Conservation (phyloP, 2,797 vertebrate genomes). For the Epinephelus awoara region DNA sequence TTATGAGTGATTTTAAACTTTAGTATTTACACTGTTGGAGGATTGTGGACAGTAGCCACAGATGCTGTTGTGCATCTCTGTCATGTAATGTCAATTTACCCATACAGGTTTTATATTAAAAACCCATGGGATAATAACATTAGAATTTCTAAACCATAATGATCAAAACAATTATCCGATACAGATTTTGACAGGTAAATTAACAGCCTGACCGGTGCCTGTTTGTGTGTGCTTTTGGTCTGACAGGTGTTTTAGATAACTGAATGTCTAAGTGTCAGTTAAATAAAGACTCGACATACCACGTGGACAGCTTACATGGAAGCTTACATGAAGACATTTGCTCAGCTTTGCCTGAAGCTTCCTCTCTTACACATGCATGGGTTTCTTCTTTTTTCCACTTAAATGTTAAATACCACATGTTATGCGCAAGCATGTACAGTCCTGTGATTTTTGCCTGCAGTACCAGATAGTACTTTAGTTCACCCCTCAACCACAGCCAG, state of each 20-base stretch:
- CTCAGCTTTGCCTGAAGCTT: constrained; percentile 1
- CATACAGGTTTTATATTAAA: neutral
- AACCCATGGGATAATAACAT: neutral
- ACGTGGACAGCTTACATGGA: neutral
- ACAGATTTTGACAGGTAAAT: neutral
- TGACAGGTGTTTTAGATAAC: neutral
- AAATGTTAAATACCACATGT: constrained; percentile 77
- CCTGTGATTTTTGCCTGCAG: constrained; percentile 46
- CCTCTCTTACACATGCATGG: neutral
- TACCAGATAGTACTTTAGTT: constrained; percentile 1
- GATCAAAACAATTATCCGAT: neutral
- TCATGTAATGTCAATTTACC: neutral
- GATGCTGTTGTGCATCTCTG: neutral
- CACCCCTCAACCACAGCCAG: constrained; percentile 3
- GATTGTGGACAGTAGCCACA: neutral
- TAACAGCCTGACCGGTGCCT: neutral
- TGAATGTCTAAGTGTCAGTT: neutral
- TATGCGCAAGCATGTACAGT: constrained; percentile 57
- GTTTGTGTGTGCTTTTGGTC: neutral
- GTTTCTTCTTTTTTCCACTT: constrained; percentile 56
- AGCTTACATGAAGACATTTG: neutral
- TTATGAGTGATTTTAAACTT: neutral
- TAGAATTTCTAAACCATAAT: neutral
- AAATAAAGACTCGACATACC: neutral
- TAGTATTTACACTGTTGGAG: constrained; percentile 14